Evolutionary conservation across 2,113 vertebrate species (phyloP).

Genomic region (Barnardius zonarius): DNA sequence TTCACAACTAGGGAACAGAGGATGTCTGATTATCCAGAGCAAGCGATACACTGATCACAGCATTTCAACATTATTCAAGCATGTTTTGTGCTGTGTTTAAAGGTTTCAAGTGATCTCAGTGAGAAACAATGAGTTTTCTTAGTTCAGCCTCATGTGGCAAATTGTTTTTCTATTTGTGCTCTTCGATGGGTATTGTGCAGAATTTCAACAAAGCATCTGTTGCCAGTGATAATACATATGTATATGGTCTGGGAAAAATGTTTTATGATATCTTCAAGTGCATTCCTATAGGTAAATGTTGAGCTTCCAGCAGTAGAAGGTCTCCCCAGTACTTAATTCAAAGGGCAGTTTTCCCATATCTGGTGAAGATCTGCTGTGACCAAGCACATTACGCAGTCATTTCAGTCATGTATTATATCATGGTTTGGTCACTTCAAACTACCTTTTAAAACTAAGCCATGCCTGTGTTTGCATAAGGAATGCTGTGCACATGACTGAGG

Average conservation of each 20-base stretch:
- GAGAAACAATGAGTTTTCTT: neutral
- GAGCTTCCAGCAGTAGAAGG: neutral
- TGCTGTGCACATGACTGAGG: neutral
- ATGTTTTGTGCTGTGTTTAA: neutral
- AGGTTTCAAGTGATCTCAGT: neutral
- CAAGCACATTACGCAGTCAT: neutral
- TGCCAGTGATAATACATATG: neutral
- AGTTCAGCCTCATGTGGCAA: neutral
- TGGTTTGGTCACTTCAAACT: neutral
- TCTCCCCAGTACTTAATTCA: neutral
- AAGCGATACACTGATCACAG: neutral
- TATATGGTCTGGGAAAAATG: neutral
- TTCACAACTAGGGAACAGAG: neutral
- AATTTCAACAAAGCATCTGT: neutral
- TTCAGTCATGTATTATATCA: neutral
- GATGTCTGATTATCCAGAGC: neutral
- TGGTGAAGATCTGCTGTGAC: neutral
- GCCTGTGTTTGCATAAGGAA: neutral
- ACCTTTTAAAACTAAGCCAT: neutral
- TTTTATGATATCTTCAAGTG: neutral
- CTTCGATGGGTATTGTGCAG: neutral
- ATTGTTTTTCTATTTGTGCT: neutral
- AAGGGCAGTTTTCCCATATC: neutral
- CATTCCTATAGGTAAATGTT: neutral
- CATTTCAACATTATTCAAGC: neutral